Evolutionary conservation across 2,797 vertebrate genomes (phyloP).

Genomic region (Oreochromis mossambicus): DNA sequence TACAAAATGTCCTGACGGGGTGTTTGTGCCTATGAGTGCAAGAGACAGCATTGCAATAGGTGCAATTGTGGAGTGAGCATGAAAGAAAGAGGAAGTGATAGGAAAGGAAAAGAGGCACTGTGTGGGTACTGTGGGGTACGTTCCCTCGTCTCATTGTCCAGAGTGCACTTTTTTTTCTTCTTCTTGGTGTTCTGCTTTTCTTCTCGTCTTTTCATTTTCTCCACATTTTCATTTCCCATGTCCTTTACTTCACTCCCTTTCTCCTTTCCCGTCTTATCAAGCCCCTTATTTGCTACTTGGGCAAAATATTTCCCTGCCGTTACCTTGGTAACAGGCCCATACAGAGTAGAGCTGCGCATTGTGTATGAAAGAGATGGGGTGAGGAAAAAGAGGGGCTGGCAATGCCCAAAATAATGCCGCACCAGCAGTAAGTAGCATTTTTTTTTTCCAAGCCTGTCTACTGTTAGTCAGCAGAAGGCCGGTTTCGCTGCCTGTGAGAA

Average conservation of each 20-base stretch:
- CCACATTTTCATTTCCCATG: not conserved
- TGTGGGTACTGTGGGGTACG: not conserved
- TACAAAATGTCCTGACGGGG: slow-evolving; percentile 13
- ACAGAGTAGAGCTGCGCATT: slow-evolving; percentile 46
- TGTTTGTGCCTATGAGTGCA: not conserved
- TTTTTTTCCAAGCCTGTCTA: not conserved
- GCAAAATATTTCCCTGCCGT: slow-evolving; percentile 65
- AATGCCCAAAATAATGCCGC: slow-evolving; percentile 27
- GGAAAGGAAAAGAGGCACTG: slow-evolving; percentile 14
- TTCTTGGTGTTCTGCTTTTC: not conserved
- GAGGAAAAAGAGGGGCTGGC: slow-evolving; percentile 3
- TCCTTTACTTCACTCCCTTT: not conserved
- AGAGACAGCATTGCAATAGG: not conserved
- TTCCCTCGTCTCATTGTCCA: not conserved
- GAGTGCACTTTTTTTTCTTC: not conserved
- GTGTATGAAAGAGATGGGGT: slow-evolving; percentile 26
- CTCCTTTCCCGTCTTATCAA: slow-evolving; percentile 40
- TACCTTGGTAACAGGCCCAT: slow-evolving; percentile 74
- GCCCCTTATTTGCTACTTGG: slow-evolving; percentile 29
- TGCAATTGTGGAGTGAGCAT: not conserved
- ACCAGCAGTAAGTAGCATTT: slow-evolving; percentile 1
- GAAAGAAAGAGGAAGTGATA: not conserved
- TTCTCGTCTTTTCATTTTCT: not conserved
- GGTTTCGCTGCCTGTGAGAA: not conserved
- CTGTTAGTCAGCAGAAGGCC: not conserved